Evolutionary conservation across 2,113 vertebrate species (phyloP).

Genomic region (Heteronetta atricapilla): DNA sequence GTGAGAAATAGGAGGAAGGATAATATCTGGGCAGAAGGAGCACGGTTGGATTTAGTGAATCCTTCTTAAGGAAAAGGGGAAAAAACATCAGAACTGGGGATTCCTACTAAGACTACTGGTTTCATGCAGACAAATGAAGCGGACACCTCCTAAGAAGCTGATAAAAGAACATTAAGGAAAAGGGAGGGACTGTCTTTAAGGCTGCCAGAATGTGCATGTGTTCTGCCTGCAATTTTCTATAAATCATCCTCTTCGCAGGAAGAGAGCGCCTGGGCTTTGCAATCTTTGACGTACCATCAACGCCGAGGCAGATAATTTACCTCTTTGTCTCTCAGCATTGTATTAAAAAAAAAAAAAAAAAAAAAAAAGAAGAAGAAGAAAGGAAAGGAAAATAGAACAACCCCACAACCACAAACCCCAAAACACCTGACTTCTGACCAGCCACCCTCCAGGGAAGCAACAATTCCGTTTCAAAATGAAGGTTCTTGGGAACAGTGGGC

Average conservation of each 20-base stretch:
- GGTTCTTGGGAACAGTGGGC: constrained; percentile 11
- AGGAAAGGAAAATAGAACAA: not conserved
- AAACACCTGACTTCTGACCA: constrained; percentile 59
- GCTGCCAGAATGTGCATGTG: constrained; percentile 70
- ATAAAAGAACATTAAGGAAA: constrained; percentile 71
- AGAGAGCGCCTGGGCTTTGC: constrained; percentile 70
- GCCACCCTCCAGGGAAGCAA: constrained; percentile 39
- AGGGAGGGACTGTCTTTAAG: constrained; percentile 60
- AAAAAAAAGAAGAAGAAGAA: not conserved
- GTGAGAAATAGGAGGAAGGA: constrained; percentile 27
- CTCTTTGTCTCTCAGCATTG: constrained; percentile 76
- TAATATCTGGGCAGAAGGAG: constrained; percentile 10
- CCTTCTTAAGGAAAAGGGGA: not conserved
- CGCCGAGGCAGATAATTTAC: constrained; percentile 69
- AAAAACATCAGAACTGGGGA: constrained; percentile 4
- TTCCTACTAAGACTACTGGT: constrained; percentile 22
- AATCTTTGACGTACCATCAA: constrained; percentile 71
- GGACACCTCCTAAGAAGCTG: constrained; percentile 66
- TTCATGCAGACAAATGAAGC: constrained; percentile 62
- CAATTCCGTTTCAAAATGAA: constrained; percentile 43
- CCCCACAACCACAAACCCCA: not conserved
- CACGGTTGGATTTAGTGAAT: constrained; percentile 34
- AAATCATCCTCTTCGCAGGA: constrained; percentile 74
- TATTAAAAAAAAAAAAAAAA: not conserved
- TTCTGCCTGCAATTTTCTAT: constrained; percentile 74